A percentile compares a stretch with the other conserved stretches of the same genome.
Conservation (phyloP, 2,113 vertebrate genomes). For the Halcyon senegalensis region DNA sequence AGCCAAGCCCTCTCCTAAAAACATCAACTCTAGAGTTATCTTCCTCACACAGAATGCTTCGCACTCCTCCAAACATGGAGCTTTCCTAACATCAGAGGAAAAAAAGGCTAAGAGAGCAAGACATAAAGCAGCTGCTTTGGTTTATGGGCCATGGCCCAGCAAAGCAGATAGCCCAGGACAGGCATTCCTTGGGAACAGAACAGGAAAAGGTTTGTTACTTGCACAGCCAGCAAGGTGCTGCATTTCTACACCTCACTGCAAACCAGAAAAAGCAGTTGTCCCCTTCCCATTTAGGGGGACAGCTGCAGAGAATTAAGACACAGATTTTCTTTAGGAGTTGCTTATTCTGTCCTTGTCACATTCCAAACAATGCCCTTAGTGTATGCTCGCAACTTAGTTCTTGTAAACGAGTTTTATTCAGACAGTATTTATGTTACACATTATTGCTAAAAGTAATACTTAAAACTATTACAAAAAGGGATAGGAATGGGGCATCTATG, state of each 20-base stretch:
- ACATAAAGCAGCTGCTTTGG: background rate
- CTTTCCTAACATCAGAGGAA: background rate
- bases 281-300: background rate
- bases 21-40: background rate
- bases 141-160: background rate
- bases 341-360: background rate
- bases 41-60: background rate
- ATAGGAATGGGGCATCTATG: background rate
- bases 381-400: background rate
- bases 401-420: background rate
- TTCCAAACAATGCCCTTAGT: background rate
- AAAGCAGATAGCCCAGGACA: background rate
- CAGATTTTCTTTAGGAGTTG: background rate
- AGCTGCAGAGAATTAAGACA: background rate
- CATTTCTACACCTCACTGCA: background rate
- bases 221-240: background rate
- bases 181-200: background rate
- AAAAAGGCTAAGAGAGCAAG: background rate
- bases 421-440: background rate
- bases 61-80: background rate
- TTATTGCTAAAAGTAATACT: background rate
- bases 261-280: background rate
- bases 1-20: slow-evolving; percentile 1
- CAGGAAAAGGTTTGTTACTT: background rate
- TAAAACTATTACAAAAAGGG: background rate